Evolutionary conservation across 2,113 vertebrate species (phyloP).

Genomic region (Peromyscus leucopus): DNA sequence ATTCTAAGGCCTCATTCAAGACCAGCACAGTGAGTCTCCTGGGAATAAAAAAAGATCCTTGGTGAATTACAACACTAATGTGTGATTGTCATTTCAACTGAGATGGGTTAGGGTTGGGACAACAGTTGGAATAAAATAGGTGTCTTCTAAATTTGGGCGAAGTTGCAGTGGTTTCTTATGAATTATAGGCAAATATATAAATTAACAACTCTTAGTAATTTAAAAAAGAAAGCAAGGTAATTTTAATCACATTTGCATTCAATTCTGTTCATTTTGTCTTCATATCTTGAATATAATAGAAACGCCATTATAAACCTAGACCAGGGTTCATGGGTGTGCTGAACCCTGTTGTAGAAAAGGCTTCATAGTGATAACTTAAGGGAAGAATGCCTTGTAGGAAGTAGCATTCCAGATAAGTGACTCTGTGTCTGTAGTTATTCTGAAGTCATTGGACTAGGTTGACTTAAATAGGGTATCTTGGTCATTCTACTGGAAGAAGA

Average conservation of each 20-base stretch:
- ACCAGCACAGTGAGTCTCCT: neutral
- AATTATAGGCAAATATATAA: neutral
- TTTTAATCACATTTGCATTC: slow-evolving; percentile 32
- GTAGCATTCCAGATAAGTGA: neutral
- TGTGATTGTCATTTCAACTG: neutral
- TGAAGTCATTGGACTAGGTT: neutral
- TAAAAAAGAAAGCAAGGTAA: neutral
- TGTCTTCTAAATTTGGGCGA: neutral
- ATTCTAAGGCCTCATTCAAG: neutral
- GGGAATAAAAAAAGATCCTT: too few relatives aligned
- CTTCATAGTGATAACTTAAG: slow-evolving; percentile 2
- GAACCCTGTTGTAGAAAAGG: neutral
- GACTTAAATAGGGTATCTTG: slow-evolving; percentile 48
- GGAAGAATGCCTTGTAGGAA: neutral
- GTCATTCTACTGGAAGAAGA: neutral
- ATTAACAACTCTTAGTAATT: neutral
- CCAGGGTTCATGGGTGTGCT: neutral
- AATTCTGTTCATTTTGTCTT: neutral
- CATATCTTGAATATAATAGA: neutral
- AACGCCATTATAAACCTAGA: neutral
- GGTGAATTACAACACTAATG: neutral
- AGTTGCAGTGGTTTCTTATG: neutral
- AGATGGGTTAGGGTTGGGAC: neutral
- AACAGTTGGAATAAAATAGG: slow-evolving; percentile 16
- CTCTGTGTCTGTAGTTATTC: neutral